phyloP scores from a whole-genome alignment of 1,140 invertebrate species.

The Polypedilum vanderplanki region DNA sequence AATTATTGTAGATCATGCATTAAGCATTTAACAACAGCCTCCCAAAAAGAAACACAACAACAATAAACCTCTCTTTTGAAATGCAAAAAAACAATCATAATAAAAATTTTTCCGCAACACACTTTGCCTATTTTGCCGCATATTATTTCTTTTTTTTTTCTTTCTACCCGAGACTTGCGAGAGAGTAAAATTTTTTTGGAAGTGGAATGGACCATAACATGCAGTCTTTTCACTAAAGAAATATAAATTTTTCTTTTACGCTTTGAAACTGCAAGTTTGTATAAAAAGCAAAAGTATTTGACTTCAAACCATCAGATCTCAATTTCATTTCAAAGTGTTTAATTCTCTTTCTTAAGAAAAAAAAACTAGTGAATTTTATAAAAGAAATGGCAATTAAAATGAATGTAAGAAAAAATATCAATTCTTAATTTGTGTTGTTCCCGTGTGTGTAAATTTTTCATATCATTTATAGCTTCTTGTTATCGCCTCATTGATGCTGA shows the following conservation, averaged over 20 bases:
- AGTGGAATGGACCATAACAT: background rate
- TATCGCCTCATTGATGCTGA: background rate
- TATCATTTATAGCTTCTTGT: background rate
- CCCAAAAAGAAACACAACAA: too few species aligned
- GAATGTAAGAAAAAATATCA: background rate
- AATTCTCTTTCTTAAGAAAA: background rate
- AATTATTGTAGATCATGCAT: background rate
- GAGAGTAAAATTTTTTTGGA: background rate
- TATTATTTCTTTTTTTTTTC: too few species aligned
- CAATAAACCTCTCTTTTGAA: background rate
- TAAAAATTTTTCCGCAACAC: background rate
- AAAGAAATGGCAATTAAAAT: background rate
- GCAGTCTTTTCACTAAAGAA: background rate
- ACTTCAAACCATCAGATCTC: background rate
- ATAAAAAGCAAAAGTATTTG: background rate
- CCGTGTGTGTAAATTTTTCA: background rate
- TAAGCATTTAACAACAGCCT: background rate
- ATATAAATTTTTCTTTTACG: background rate
- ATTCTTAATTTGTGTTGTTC: background rate
- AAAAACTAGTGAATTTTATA: background rate
- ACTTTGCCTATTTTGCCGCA: too few species aligned
- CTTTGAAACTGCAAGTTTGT: background rate
- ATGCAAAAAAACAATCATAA: background rate
- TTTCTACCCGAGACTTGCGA: background rate
- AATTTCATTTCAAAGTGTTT: background rate